A percentile compares a stretch with the other conserved stretches of the same genome.
phyloP scores from a whole-genome alignment of 2,888 invertebrate species.

The Zygothrica quintamaculata region DNA sequence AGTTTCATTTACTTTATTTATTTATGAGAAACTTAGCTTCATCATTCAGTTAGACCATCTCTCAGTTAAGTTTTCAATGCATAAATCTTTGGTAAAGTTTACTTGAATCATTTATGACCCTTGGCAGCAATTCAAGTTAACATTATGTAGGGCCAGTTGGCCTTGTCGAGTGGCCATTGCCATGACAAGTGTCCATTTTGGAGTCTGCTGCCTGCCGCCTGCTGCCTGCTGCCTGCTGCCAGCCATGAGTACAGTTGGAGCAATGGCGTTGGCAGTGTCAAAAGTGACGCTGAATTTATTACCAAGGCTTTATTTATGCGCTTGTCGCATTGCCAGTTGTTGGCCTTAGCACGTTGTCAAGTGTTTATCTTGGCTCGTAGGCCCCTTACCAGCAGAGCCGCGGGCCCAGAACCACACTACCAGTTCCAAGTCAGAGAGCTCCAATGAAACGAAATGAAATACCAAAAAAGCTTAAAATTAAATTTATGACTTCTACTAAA shows the following conservation, averaged over 20 bases:
- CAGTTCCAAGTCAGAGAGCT: slow-evolving; percentile 33
- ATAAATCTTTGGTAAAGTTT: slow-evolving; percentile 8
- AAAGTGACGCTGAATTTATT: slow-evolving; percentile 73
- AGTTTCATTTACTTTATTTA: no score
- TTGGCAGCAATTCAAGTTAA: slow-evolving; percentile 33
- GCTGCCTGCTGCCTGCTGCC: no score
- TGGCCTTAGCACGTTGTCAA: slow-evolving; percentile 80
- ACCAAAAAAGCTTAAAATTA: slow-evolving; percentile 72
- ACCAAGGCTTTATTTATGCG: slow-evolving; percentile 68
- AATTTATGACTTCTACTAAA: slow-evolving; percentile 82
- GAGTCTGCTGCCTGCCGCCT: slow-evolving; percentile 11
- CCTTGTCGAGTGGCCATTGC: slow-evolving; percentile 11
- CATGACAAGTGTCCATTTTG: slow-evolving; percentile 1
- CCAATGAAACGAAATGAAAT: slow-evolving; percentile 64
- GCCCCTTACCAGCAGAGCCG: slow-evolving; percentile 1
- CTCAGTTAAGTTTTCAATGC: no score
- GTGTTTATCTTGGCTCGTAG: slow-evolving; percentile 72
- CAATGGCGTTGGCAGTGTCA: slow-evolving; percentile 56
- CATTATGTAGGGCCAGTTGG: slow-evolving; percentile 21
- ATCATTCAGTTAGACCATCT: no score
- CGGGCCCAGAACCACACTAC: slow-evolving; percentile 16
- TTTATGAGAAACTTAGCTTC: no score
- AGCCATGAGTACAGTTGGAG: slow-evolving; percentile 14
- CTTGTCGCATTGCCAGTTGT: slow-evolving; percentile 69
- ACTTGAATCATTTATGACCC: slow-evolving; percentile 19